A percentile compares a stretch with the other conserved stretches of the same genome.
These are phyloP conservation scores for Sesamia nonagrioides DNA, from an alignment of 1,140 invertebrate species.

Conservation along the genomic window DNA sequence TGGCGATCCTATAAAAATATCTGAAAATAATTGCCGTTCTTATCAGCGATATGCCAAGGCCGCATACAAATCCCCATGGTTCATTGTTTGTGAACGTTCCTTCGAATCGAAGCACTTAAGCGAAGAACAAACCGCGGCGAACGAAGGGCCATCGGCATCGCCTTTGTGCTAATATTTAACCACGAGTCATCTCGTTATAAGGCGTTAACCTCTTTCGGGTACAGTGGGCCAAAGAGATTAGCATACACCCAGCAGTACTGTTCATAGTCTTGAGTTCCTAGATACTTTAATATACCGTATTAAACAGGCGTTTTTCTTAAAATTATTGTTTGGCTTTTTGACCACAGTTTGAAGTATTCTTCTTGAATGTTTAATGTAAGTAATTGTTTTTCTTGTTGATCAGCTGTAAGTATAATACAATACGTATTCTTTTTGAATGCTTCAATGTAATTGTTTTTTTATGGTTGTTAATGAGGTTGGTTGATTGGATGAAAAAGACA, in stretches of 20 bases:
- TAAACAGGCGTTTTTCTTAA: too few relatives aligned
- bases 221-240: background rate
- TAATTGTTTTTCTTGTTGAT: too few relatives aligned
- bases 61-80: slow-evolving; percentile 32
- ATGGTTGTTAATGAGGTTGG: too few relatives aligned
- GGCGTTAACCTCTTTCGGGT: slow-evolving; percentile 46
- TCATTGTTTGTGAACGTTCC: slow-evolving; percentile 47
- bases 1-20: slow-evolving; percentile 8
- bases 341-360: too few relatives aligned
- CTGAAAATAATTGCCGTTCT: background rate
- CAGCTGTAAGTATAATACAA: too few relatives aligned
- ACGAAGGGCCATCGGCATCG: slow-evolving; percentile 21
- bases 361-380: too few relatives aligned
- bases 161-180: slow-evolving; percentile 52
- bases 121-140: slow-evolving; percentile 46
- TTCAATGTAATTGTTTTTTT: too few relatives aligned
- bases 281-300: too few relatives aligned
- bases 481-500: too few relatives aligned
- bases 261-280: background rate
- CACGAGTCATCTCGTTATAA: slow-evolving; percentile 53
- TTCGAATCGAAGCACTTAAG: slow-evolving; percentile 49
- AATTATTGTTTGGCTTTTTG: too few relatives aligned
- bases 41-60: slow-evolving; percentile 39
- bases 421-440: too few relatives aligned
- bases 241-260: background rate